Conservation (phyloP, 2,888 invertebrate genomes). For the Danaus chrysippus region DNA sequence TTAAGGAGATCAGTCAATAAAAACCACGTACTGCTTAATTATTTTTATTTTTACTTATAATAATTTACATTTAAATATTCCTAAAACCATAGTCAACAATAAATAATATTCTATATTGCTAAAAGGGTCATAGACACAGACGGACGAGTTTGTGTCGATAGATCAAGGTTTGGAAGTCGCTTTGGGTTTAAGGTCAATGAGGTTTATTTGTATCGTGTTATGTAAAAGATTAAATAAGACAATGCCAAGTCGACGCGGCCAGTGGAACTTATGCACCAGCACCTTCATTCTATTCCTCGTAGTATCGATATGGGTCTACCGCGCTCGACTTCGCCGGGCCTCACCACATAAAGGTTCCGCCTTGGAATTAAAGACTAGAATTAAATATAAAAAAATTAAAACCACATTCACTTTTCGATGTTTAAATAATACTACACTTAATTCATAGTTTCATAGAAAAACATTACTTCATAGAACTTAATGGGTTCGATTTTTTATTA, state of each 20-base stretch:
- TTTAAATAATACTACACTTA: constrained; percentile 9
- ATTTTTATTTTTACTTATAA: constrained; percentile 58
- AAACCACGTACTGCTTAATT: constrained; percentile 54
- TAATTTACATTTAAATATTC: constrained; percentile 66
- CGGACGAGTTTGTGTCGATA: constrained; percentile 53
- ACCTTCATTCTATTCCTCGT: constrained; percentile 66
- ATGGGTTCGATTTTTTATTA: no score
- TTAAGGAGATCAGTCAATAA: constrained; percentile 42
- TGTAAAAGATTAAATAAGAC: constrained; percentile 22
- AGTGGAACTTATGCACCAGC: neutral
- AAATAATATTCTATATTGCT: constrained; percentile 77
- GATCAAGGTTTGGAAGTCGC: constrained; percentile 60
- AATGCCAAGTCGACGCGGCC: constrained; percentile 3
- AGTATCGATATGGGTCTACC: constrained; percentile 80
- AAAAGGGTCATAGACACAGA: constrained; percentile 74
- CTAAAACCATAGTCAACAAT: constrained; percentile 67
- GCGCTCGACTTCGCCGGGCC: constrained; percentile 77
- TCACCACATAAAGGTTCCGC: constrained; percentile 81
- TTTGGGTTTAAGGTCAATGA: constrained; percentile 75
- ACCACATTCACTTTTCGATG: constrained; percentile 14
- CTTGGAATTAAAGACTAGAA: constrained; percentile 80
- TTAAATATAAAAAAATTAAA: constrained; percentile 60
- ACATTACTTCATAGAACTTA: neutral
- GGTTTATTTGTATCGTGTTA: constrained; percentile 40
- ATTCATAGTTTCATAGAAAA: neutral